Percentiles rank a stretch among this genome's conserved stretches.
Conservation (phyloP, 2,113 vertebrate species). For the Notothenia rossii region DNA sequence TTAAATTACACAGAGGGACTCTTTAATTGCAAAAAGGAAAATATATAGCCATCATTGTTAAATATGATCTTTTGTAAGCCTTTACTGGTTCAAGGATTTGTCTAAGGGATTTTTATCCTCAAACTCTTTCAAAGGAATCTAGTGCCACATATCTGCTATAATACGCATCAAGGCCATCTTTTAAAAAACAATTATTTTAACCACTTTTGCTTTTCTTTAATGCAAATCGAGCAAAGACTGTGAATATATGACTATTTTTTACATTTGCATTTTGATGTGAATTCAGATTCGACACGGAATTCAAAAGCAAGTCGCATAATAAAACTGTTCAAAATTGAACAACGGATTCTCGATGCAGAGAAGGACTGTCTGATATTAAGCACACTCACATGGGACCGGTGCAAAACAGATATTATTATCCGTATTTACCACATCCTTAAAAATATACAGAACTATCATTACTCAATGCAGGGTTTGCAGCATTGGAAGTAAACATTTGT, state of each 20-base stretch:
- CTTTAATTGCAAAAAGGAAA: slow-evolving; percentile 83
- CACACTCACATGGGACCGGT: not conserved
- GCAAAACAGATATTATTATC: not conserved
- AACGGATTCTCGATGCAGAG: not conserved
- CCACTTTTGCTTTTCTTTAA: slow-evolving; percentile 6
- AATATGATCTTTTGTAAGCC: slow-evolving; percentile 81
- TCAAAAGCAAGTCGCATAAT: slow-evolving; percentile 11
- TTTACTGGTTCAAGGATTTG: slow-evolving; percentile 78
- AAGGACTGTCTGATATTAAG: not conserved
- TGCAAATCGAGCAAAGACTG: slow-evolving; percentile 6
- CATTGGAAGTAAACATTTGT: not conserved
- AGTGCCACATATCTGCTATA: slow-evolving; percentile 19
- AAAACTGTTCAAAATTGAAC: not conserved
- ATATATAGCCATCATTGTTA: slow-evolving; percentile 83
- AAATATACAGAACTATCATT: not conserved
- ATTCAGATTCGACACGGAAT: slow-evolving; percentile 2
- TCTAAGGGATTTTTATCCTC: slow-evolving; percentile 68
- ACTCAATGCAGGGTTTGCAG: not conserved
- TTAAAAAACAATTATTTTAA: slow-evolving; percentile 9
- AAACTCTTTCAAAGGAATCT: slow-evolving; percentile 52
- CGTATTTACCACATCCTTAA: not conserved
- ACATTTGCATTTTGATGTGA: slow-evolving; percentile 20
- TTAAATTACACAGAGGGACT: slow-evolving; percentile 84
- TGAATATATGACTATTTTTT: not conserved
- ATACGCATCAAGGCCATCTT: slow-evolving; percentile 13